Percentiles rank a stretch among this genome's conserved stretches.
Evolutionary conservation across 2,797 vertebrate species (phyloP).

Genomic region (Squalus acanthias): DNA sequence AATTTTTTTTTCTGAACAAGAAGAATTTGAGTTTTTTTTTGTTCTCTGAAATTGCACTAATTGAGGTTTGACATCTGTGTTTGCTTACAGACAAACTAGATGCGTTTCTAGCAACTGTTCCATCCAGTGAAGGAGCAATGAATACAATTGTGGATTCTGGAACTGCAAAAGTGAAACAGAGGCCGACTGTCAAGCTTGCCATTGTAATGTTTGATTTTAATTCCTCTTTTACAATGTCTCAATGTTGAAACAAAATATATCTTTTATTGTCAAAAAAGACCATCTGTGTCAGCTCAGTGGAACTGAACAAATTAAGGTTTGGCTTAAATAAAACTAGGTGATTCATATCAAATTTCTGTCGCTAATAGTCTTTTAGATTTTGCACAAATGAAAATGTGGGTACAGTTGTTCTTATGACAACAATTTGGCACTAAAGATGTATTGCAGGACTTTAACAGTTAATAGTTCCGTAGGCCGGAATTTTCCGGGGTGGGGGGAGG

Average conservation of each 20-base stretch:
- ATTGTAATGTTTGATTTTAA: conserved; percentile 12
- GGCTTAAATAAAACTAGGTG: neutral
- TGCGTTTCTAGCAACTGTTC: neutral
- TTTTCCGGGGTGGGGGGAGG: no score
- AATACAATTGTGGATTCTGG: neutral
- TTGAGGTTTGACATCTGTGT: neutral
- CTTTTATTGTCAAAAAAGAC: neutral
- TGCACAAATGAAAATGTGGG: neutral
- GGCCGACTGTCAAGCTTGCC: conserved; percentile 21
- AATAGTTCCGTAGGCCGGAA: neutral
- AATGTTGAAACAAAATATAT: neutral
- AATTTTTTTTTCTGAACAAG: neutral
- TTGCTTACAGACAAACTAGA: conserved; percentile 16
- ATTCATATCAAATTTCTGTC: neutral
- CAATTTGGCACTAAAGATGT: neutral
- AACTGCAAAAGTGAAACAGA: conserved; percentile 11
- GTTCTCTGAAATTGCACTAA: neutral
- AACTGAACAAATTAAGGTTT: neutral
- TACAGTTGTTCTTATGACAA: neutral
- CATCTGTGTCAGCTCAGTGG: neutral
- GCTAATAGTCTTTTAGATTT: neutral
- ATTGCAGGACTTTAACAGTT: neutral
- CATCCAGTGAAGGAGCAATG: neutral
- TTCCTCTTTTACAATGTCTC: neutral
- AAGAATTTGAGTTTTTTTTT: neutral